Conservation (phyloP, 2,797 vertebrate genomes). For the Nothura maculosa region DNA sequence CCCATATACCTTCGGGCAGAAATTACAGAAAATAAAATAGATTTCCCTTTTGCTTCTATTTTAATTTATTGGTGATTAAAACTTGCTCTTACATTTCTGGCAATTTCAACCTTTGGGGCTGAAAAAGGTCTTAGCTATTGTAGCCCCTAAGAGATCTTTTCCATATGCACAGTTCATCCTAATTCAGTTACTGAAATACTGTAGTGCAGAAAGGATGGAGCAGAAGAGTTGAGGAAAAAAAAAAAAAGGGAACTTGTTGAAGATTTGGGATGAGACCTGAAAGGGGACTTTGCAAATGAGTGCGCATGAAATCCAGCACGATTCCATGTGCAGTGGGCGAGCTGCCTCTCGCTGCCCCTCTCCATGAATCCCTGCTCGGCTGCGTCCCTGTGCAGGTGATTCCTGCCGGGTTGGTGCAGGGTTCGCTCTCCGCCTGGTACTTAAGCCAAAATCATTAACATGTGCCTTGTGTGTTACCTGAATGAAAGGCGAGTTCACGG, state of each 20-base stretch:
- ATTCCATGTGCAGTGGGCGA: background rate
- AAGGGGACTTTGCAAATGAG: background rate
- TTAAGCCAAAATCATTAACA: conserved; percentile 76
- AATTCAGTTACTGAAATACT: background rate
- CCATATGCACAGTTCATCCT: background rate
- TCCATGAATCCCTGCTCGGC: background rate
- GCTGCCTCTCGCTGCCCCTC: background rate
- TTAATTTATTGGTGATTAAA: conserved; percentile 15
- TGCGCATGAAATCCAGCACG: background rate
- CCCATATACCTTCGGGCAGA: background rate
- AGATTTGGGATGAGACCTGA: background rate
- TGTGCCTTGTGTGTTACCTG: conserved; percentile 71
- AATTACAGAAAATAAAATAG: background rate
- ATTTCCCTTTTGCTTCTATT: background rate
- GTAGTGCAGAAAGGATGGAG: background rate
- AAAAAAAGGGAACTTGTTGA: background rate
- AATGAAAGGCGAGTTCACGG: conserved; percentile 65
- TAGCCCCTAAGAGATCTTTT: background rate
- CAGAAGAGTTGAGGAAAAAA: background rate
- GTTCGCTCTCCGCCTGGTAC: conserved; percentile 52
- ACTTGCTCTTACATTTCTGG: background rate
- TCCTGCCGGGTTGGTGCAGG: conserved; percentile 34
- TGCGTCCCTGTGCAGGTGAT: conserved; percentile 17
- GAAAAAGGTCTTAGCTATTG: background rate
- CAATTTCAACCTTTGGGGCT: background rate